Conservation (phyloP, 2,888 invertebrate genomes). For the Tortricodes alternella region DNA sequence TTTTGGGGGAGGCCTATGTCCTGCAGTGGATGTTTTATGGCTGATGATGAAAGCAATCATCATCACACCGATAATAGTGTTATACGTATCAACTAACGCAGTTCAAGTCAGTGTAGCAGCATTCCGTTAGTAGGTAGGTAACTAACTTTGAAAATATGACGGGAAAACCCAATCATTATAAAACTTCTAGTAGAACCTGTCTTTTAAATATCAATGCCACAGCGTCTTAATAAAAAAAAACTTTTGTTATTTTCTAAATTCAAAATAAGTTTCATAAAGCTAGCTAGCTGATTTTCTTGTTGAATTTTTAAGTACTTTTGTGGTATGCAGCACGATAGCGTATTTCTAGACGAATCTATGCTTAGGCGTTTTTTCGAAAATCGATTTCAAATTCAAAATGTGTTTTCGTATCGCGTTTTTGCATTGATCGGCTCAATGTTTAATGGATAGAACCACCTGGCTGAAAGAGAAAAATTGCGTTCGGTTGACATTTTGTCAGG, state of each 20-base stretch:
- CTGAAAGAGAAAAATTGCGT: constrained; percentile 72
- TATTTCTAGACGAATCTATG: neutral
- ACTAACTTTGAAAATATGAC: neutral
- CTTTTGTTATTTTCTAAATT: neutral
- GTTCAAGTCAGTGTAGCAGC: neutral
- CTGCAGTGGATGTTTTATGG: too few species aligned
- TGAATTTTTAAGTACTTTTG: neutral
- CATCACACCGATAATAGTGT: too few species aligned
- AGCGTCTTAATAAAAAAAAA: constrained; percentile 5
- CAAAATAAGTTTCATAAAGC: neutral
- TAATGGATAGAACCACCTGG: constrained; percentile 79
- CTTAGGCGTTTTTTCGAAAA: constrained; percentile 33
- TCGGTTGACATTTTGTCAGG: constrained; percentile 68
- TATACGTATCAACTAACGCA: neutral
- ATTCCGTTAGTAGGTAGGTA: constrained; percentile 1
- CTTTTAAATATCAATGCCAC: neutral
- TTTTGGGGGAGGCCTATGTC: too few species aligned
- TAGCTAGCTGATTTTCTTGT: neutral
- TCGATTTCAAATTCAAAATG: constrained; percentile 46
- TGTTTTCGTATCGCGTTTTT: constrained; percentile 41
- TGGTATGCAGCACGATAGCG: neutral
- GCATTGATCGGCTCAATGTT: constrained; percentile 59
- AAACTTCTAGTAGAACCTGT: constrained; percentile 17
- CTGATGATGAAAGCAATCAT: too few species aligned
- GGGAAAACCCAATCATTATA: constrained; percentile 17